Evolutionary conservation across 2,888 invertebrate species (phyloP).

Genomic region (Protophormia terraenovae): DNA sequence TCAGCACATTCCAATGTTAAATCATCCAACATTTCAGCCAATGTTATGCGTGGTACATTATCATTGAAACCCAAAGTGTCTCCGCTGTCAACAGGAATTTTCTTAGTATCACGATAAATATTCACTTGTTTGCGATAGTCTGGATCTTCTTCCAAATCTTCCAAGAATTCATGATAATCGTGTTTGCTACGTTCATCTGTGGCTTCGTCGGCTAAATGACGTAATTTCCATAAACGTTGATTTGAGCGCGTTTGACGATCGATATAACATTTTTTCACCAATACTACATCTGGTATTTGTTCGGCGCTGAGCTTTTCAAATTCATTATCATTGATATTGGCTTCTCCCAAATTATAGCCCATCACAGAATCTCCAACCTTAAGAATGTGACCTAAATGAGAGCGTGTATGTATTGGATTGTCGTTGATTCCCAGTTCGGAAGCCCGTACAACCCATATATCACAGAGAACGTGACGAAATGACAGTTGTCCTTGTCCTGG

Average conservation of each 20-base stretch:
- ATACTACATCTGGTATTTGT: slow-evolving; percentile 92
- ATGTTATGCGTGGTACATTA: slow-evolving; percentile 89
- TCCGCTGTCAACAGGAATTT: slow-evolving; percentile 83
- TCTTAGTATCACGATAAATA: slow-evolving; percentile 88
- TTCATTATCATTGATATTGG: slow-evolving; percentile 94
- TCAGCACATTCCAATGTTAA: slow-evolving; percentile 83
- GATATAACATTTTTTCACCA: slow-evolving; percentile 96
- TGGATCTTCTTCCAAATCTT: slow-evolving; percentile 98
- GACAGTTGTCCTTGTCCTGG: slow-evolving; percentile 95
- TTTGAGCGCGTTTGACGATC: slow-evolving; percentile 88
- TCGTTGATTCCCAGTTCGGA: slow-evolving; percentile 92
- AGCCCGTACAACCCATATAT: slow-evolving; percentile 95
- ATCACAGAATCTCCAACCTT: slow-evolving; percentile 96
- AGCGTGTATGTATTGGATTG: slow-evolving; percentile 91
- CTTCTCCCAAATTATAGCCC: slow-evolving; percentile 94
- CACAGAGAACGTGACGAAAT: slow-evolving; percentile 92
- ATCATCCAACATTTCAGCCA: slow-evolving; percentile 94
- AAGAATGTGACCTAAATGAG: slow-evolving; percentile 96
- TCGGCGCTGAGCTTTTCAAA: slow-evolving; percentile 90
- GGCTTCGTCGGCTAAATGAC: slow-evolving; percentile 89
- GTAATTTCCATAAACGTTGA: slow-evolving; percentile 94
- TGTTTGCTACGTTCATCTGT: slow-evolving; percentile 85
- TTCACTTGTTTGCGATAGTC: slow-evolving; percentile 94
- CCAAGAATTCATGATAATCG: slow-evolving; percentile 97
- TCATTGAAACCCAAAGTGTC: slow-evolving; percentile 85